Evolutionary conservation across 2,113 vertebrate genomes (phyloP).

Genomic region (Physeter macrocephalus): DNA sequence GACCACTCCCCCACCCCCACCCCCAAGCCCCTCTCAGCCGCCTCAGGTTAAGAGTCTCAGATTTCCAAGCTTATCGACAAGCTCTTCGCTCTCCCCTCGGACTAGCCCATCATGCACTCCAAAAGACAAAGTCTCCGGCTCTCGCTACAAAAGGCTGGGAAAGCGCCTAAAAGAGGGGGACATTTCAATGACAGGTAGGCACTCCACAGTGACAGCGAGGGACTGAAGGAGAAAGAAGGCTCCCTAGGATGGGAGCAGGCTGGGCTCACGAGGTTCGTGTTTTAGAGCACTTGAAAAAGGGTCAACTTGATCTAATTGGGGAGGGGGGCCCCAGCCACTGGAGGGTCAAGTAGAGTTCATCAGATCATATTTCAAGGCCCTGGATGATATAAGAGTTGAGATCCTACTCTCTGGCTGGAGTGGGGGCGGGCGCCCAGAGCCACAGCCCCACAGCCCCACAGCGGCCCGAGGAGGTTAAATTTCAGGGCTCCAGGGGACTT

Average conservation of each 20-base stretch:
- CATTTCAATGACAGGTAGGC: not conserved
- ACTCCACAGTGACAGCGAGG: not conserved
- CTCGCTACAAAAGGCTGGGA: not conserved
- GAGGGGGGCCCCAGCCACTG: not conserved
- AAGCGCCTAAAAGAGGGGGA: not conserved
- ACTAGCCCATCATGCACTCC: not conserved
- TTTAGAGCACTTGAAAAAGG: not conserved
- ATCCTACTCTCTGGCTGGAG: not conserved
- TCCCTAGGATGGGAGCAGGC: not conserved
- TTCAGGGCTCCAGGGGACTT: not conserved
- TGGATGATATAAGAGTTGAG: not conserved
- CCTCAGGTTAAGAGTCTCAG: not conserved
- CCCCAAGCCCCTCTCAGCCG: not conserved
- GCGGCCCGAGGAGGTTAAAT: not conserved
- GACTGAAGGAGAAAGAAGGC: not conserved
- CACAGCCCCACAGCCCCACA: not conserved
- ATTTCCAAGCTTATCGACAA: not conserved
- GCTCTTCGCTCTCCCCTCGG: accelerated
- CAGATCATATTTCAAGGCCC: slow-evolving; percentile 53
- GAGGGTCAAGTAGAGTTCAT: slow-evolving; percentile 36
- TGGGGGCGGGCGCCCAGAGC: not conserved
- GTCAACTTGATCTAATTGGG: not conserved
- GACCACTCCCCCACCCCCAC: no score
- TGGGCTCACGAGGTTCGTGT: not conserved
- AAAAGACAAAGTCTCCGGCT: not conserved